Percentiles rank a stretch among this genome's conserved stretches.
phyloP scores from a whole-genome alignment of 2,113 vertebrate genomes.

The Seriola dumerili region DNA sequence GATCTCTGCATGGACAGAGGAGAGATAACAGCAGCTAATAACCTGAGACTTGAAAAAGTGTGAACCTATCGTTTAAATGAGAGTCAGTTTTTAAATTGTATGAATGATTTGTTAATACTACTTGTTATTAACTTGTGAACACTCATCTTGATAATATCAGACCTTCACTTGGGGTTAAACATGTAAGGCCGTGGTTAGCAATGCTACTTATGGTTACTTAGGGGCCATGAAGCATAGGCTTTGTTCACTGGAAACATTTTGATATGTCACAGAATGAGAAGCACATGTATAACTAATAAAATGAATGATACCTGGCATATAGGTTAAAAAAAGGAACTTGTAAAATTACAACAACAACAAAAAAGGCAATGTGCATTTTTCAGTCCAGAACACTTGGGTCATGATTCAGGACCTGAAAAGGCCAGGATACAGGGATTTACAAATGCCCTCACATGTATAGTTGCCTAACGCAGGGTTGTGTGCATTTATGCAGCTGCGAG shows the following conservation, averaged over 20 bases:
- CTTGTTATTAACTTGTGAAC: no score
- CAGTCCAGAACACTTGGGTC: neutral
- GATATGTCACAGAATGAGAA: neutral
- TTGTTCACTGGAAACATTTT: neutral
- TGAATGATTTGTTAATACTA: no score
- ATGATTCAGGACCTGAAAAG: neutral
- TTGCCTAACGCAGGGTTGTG: constrained; percentile 17
- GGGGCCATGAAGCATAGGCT: neutral
- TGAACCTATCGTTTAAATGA: no score
- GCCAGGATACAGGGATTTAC: constrained; percentile 1
- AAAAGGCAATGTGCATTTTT: neutral
- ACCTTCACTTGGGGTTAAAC: no score
- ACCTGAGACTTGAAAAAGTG: no score
- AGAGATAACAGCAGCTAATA: no score
- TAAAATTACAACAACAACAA: no score
- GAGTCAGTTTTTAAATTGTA: no score
- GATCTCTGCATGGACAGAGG: neutral
- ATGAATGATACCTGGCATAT: neutral
- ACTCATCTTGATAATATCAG: no score
- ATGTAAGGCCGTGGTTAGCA: neutral
- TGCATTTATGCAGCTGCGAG: constrained; percentile 31
- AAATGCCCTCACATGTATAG: neutral
- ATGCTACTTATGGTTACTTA: neutral
- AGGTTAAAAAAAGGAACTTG: neutral
- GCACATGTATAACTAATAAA: neutral